Evolutionary conservation across 1,140 invertebrate species (phyloP), one percentile per base, ranked within the genome.

Genomic region (Trichonephila clavata): DNA sequence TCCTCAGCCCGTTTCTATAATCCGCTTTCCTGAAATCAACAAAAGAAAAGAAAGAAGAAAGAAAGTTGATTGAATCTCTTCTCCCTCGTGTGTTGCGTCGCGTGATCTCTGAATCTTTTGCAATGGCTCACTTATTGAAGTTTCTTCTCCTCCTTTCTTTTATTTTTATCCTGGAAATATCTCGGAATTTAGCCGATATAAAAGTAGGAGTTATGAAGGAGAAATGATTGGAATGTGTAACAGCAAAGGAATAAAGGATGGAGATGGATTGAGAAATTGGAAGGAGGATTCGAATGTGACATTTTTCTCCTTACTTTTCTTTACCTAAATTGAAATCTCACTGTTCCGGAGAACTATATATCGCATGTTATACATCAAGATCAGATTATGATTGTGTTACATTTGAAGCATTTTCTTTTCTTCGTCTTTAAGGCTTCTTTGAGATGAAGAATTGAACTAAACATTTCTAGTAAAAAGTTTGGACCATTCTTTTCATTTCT

Each of bases 41-140:
- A 89, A 89, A 89, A 65, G 43, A 87, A 65, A 59, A 27, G 81
- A 59, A 59, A 27, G 50, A 57, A 24, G n/a, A 87, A 39, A 39
- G 89, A 60, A 60, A 81, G 89, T 90, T 90, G 89, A 90, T 90
- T 90, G 89, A 90, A 90, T 90, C 71, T 80, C 57, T 90, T 20
- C 39, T 90, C 89, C 68, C 89, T 60, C 50, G 89, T 24, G 71
- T 80, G 16, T 77, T 81, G 27, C n/a, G 50, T 90, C 50, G 57
- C 89, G 89, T 80, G 89, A 90, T 90, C 89, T 89, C 87, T 77
- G 63, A 50, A 43, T 84, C 81, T 68, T 68, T 88, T n/a, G 89
- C 24, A 80, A 80, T 27, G 24, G 68, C 50, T 60, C 71, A 32
- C 68, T 90, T 90, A 60, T 90, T 90, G 50, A 77, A 89, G 39